Evolutionary conservation across 2,888 invertebrate genomes (phyloP).

Genomic region (Deroplatys truncata): DNA sequence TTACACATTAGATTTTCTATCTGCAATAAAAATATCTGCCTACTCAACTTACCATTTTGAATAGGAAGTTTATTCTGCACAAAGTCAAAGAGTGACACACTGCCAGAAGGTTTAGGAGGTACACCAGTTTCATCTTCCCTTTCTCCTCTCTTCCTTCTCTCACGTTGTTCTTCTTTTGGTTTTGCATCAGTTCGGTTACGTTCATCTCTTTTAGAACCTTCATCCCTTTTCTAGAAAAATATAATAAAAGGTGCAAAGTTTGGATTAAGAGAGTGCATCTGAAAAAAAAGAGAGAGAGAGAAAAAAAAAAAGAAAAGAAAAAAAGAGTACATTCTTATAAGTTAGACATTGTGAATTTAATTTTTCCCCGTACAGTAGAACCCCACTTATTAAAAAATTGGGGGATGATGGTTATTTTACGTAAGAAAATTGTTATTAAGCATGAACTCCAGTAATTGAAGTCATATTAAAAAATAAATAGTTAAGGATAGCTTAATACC

Average conservation of each 20-base stretch:
- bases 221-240: slow-evolving; percentile 40
- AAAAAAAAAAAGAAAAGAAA: no score
- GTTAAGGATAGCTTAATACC: no score
- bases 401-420: no score
- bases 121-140: slow-evolving; percentile 49
- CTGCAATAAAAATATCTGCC: neutral
- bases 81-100: slow-evolving; percentile 77
- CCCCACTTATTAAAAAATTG: no score
- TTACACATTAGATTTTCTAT: neutral
- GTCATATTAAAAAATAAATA: no score
- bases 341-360: no score
- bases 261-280: neutral
- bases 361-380: no score
- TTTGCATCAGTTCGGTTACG: slow-evolving; percentile 13
- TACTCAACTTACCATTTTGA: slow-evolving; percentile 21
- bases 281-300: no score
- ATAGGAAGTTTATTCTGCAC: slow-evolving; percentile 71
- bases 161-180: slow-evolving; percentile 41
- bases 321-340: no score
- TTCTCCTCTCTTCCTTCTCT: slow-evolving; percentile 41
- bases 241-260: neutral
- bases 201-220: slow-evolving; percentile 44
- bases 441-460: no score
- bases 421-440: no score
- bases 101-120: slow-evolving; percentile 69